A percentile compares a stretch with the other conserved stretches of the same genome.
phyloP scores from a whole-genome alignment of 2,888 invertebrate species.

The Eupithecia dodoneata region DNA sequence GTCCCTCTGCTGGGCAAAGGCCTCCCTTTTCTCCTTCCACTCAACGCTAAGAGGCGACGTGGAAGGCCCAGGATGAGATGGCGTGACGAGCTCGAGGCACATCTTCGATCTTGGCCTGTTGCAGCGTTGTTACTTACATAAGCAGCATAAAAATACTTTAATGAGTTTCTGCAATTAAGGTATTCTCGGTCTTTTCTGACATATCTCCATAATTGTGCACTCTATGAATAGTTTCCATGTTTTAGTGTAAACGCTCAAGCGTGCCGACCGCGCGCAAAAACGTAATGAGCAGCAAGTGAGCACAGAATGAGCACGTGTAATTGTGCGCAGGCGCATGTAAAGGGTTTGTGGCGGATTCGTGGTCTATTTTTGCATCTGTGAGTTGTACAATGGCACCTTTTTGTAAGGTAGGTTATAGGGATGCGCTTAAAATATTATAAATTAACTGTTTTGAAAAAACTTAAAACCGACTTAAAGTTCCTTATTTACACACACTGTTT shows the following conservation, averaged over 20 bases:
- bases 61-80: too few species aligned
- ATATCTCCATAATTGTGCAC: conserved; percentile 42
- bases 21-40: too few species aligned
- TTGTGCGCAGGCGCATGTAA: conserved; percentile 39
- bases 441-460: too few species aligned
- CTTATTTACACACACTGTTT: too few species aligned
- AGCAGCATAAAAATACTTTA: too few species aligned
- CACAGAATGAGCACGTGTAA: conserved; percentile 38
- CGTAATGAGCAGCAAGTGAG: conserved; percentile 46
- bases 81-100: too few species aligned
- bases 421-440: not conserved
- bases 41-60: too few species aligned
- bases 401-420: not conserved
- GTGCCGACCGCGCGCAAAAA: conserved; percentile 55
- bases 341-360: conserved; percentile 18
- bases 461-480: too few species aligned
- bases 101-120: too few species aligned
- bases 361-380: conserved; percentile 19
- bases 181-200: not conserved
- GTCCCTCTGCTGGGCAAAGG: too few species aligned
- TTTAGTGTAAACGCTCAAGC: conserved; percentile 44
- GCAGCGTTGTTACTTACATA: too few species aligned
- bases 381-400: not conserved
- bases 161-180: not conserved
- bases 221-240: conserved; percentile 32